Evolutionary conservation across 1,140 invertebrate species (phyloP).

Genomic region (Drosophila kanapiae): DNA sequence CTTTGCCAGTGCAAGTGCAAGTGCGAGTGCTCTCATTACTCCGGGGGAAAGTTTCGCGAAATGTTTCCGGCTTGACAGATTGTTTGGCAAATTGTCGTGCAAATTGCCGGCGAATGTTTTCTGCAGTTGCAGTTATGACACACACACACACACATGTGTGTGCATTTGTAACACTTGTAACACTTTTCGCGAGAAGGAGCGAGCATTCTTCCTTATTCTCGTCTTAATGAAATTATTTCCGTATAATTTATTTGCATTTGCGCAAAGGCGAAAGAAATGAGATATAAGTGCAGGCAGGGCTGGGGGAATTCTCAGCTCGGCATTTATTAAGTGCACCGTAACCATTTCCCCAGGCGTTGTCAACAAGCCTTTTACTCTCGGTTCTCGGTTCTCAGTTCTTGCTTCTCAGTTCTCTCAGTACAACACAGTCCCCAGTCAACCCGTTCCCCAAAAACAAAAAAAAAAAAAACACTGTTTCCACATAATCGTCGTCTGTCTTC

Average conservation of each 20-base stretch:
- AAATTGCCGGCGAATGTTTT: slow-evolving; percentile 38
- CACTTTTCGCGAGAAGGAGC: slow-evolving; percentile 7
- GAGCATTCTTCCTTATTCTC: slow-evolving; percentile 21
- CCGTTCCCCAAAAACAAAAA: neutral
- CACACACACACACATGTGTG: neutral
- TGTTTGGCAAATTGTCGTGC: slow-evolving; percentile 53
- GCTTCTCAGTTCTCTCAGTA: slow-evolving; percentile 3
- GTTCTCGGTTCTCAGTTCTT: neutral
- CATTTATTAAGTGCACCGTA: slow-evolving; percentile 73
- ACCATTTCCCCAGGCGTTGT: slow-evolving; percentile 48
- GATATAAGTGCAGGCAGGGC: slow-evolving; percentile 56
- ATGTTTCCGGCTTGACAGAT: slow-evolving; percentile 46
- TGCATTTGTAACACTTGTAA: slow-evolving; percentile 29
- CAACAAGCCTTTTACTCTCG: slow-evolving; percentile 31
- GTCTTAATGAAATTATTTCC: slow-evolving; percentile 82
- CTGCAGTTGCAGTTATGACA: slow-evolving; percentile 29
- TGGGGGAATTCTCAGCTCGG: slow-evolving; percentile 38
- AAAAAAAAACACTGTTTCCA: neutral
- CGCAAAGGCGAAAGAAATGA: slow-evolving; percentile 42
- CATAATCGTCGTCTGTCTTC: slow-evolving; percentile 77
- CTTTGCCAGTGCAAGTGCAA: neutral
- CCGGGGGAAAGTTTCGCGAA: slow-evolving; percentile 32
- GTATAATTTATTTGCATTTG: slow-evolving; percentile 78
- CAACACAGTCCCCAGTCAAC: neutral
- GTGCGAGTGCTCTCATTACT: slow-evolving; percentile 34